Base-by-base conservation (phyloP, 2,888 invertebrate genomes). In the Strigamia crassipes region DNA sequence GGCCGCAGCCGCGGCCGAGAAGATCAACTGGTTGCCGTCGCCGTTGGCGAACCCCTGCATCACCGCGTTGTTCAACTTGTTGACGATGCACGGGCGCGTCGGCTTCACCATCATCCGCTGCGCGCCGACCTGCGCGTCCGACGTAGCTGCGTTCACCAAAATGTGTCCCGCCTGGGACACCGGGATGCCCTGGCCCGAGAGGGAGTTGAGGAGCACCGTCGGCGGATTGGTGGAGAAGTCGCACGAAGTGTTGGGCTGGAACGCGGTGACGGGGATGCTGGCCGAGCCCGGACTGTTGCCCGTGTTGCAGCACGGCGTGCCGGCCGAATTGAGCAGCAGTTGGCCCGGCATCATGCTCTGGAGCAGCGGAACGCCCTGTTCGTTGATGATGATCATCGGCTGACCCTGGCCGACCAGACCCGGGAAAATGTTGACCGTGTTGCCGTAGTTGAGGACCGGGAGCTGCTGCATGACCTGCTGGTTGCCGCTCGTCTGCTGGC, bases 301-400 rank as follows among this genome's bases (percentile, higher is more conserved):
- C 1, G 66, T 27, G 66, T 66, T 66, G 61, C 61, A 61, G 23
- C 61, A 61, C 2, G 21, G 31, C 13, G 31, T 78, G 1, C 41
- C 41, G 18, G 80, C 78, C 4, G 82, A 27, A 51, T 82, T 78
- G 18, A 83, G 18, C n/a, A 83, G 15, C 18, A 83, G 38, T 42
- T 83, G 83, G 34, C 83, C 83, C n/a, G 66, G 83, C 15, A 78
- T 18, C 78, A 81, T 66, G 8, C 38, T 46, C 27, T 83, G 83
- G 6, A 83, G 41, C 23, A 83, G 61, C 27, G 82, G 83, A 18
- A 83, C 78, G 13, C 83, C 83, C 41, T 83, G 83, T 15, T 83
- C 83, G 79, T 83, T 83, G 38, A 83, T 83, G 34, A 82, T 82
- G 12, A 83, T 82, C 73, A 83, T 51, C 8, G 82, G 83, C 42